These are phyloP conservation scores for Microcaecilia unicolor DNA, from an alignment of 2,797 vertebrate genomes.

Conservation along the genomic window DNA sequence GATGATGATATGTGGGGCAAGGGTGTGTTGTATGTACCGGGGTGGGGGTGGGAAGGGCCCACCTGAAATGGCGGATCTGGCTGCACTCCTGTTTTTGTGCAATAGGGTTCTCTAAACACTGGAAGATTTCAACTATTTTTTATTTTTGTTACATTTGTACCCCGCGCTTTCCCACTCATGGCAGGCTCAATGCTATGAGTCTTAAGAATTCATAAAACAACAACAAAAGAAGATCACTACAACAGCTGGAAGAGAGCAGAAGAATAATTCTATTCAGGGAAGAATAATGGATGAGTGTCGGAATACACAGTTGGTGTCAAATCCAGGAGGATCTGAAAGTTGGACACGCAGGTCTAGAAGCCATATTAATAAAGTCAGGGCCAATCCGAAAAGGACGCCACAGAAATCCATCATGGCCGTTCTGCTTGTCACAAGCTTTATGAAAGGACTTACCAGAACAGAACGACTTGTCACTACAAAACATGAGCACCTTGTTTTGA, in stretches of 20 bases:
- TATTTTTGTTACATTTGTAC: too few species aligned
- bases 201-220: conserved; percentile 19
- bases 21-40: too few species aligned
- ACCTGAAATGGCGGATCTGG: too few species aligned
- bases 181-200: too few species aligned
- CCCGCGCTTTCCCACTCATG: too few species aligned
- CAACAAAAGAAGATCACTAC: conserved; percentile 20
- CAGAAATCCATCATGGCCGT: conserved; percentile 18
- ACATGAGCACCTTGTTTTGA: conserved; percentile 2
- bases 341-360: conserved; percentile 21
- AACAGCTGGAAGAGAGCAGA: conserved; percentile 40
- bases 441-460: conserved; percentile 17
- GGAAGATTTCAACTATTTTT: conserved; percentile 12
- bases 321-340: conserved; percentile 38
- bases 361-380: conserved; percentile 12
- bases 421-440: conserved; percentile 5
- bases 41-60: too few species aligned
- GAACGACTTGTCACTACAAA: conserved; percentile 1
- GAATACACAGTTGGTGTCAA: conserved; percentile 37
- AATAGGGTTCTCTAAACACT: conserved; percentile 3
- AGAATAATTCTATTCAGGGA: conserved; percentile 32
- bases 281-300: conserved; percentile 36
- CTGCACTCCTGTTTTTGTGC: neutral
- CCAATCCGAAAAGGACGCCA: conserved; percentile 22
- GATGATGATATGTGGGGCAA: too few species aligned